Evolutionary conservation across 2,797 vertebrate species (phyloP).

Genomic region (Fundulus diaphanus): DNA sequence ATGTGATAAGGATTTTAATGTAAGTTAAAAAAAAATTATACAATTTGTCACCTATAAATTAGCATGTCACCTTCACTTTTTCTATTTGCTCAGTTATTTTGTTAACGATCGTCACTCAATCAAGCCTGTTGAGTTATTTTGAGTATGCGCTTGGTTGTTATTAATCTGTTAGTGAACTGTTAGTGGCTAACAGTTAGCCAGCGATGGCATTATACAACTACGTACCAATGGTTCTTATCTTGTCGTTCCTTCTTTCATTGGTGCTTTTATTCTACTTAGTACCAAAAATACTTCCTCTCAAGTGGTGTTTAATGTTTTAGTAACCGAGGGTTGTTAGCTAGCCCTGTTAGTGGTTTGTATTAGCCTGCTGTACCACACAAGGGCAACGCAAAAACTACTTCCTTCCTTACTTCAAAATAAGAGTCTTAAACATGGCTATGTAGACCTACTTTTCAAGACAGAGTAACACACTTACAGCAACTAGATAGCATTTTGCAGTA

Average conservation of each 20-base stretch:
- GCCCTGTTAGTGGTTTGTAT: neutral
- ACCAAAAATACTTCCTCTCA: neutral
- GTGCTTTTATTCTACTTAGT: too few species aligned
- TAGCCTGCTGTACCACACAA: neutral
- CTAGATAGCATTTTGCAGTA: neutral
- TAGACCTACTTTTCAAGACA: neutral
- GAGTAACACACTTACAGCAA: neutral
- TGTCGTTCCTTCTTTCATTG: neutral
- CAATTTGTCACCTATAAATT: neutral
- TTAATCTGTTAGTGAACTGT: too few species aligned
- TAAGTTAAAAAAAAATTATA: neutral
- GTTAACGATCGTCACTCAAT: neutral
- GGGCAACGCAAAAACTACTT: neutral
- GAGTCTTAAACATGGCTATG: neutral
- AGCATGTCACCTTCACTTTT: neutral
- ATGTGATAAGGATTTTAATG: neutral
- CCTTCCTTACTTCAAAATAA: neutral
- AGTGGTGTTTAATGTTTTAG: neutral
- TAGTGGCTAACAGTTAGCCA: neutral
- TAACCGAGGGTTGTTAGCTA: neutral
- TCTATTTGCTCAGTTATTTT: neutral
- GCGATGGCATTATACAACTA: neutral
- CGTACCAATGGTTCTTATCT: neutral
- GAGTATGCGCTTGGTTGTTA: neutral
- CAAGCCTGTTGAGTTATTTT: neutral